Percentiles rank a stretch among this genome's conserved stretches.
These are phyloP conservation scores for Cyclargus thomasi DNA, from an alignment of 1,140 invertebrate genomes.

Conservation along the genomic window DNA sequence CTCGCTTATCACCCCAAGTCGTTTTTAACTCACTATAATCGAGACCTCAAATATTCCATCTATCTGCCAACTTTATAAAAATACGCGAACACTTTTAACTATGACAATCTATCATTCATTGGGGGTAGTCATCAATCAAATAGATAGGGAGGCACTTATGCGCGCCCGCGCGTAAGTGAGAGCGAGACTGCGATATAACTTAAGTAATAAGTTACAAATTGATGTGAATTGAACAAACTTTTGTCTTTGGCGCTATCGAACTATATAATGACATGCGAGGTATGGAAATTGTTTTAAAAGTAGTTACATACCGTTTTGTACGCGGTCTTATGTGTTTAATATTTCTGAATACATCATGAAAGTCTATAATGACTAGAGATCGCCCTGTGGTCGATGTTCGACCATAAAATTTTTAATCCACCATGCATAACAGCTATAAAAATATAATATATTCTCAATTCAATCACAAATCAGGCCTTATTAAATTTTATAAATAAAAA, in stretches of 20 bases:
- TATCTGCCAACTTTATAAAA: slow-evolving; percentile 10
- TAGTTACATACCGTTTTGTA: neutral
- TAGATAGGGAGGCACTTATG: neutral
- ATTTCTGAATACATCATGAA: too few relatives aligned
- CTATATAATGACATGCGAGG: neutral
- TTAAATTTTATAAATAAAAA: too few relatives aligned
- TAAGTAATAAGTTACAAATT: neutral
- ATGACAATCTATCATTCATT: slow-evolving; percentile 4
- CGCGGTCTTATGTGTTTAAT: neutral
- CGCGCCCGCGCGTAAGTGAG: neutral
- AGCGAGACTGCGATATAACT: neutral
- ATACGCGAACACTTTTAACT: slow-evolving; percentile 8
- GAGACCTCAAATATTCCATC: neutral
- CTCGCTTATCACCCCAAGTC: neutral
- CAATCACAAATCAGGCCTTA: too few relatives aligned
- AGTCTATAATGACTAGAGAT: too few relatives aligned
- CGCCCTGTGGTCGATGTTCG: too few relatives aligned
- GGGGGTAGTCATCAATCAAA: slow-evolving; percentile 7
- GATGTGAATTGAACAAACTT: neutral
- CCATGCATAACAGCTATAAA: too few relatives aligned
- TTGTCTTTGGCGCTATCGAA: neutral
- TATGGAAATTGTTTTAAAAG: neutral
- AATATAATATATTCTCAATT: too few relatives aligned
- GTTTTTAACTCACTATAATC: neutral
- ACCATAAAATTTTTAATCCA: too few relatives aligned